Evolutionary conservation across 2,113 vertebrate genomes (phyloP).

Genomic region (Struthidea cinerea): DNA sequence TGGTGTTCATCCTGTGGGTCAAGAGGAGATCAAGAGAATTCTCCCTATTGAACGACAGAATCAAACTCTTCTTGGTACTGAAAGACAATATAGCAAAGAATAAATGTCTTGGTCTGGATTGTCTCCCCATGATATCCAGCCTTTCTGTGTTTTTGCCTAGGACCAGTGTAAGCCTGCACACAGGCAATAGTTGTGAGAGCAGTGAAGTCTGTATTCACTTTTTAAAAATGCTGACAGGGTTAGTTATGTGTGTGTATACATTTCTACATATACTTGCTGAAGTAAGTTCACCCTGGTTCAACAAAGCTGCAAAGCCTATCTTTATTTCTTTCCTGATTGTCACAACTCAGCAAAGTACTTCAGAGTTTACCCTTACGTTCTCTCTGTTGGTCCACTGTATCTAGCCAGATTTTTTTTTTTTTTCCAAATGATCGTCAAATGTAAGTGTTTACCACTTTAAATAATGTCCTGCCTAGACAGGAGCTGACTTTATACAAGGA

Average conservation of each 20-base stretch:
- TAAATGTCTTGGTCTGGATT: neutral
- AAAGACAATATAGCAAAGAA: neutral
- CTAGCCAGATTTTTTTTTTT: neutral
- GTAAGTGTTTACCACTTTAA: neutral
- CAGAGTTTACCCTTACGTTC: neutral
- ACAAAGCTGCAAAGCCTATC: neutral
- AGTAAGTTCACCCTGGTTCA: neutral
- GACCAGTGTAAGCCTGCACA: neutral
- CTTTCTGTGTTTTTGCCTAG: neutral
- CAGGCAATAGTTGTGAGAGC: neutral
- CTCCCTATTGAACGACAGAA: rapidly evolving
- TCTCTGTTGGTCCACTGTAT: neutral
- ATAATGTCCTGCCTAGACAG: neutral
- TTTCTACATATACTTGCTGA: neutral
- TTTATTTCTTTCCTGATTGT: neutral
- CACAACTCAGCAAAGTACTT: neutral
- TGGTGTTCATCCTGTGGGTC: neutral
- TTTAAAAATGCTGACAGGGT: neutral
- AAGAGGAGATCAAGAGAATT: neutral
- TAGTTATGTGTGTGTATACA: neutral
- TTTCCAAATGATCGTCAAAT: neutral
- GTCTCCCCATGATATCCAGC: rapidly evolving
- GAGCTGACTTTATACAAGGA: neutral
- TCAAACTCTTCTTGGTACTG: neutral
- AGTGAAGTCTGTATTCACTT: neutral